Evolutionary conservation across 2,888 invertebrate genomes (phyloP).

Genomic region (Erpobdella octoculata): DNA sequence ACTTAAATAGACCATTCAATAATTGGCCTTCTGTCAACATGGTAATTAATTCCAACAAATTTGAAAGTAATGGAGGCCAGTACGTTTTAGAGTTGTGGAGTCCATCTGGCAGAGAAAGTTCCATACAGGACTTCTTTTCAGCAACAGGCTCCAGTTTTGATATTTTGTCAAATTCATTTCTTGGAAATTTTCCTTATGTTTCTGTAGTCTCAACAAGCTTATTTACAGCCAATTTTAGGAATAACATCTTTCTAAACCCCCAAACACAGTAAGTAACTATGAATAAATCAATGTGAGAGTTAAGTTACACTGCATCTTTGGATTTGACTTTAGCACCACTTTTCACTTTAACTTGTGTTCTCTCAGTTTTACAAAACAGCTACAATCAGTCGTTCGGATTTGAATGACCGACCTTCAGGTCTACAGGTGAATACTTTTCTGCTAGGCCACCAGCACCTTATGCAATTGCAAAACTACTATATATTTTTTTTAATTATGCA

Average conservation of each 20-base stretch:
- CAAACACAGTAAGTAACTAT: background rate
- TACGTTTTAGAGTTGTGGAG: background rate
- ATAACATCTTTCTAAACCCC: slow-evolving; percentile 28
- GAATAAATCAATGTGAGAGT: too few relatives aligned
- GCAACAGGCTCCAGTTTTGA: background rate
- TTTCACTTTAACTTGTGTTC: too few relatives aligned
- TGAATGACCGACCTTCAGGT: too few relatives aligned
- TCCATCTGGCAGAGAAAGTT: too few relatives aligned
- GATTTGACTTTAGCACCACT: too few relatives aligned
- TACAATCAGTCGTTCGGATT: too few relatives aligned
- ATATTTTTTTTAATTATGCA: too few relatives aligned
- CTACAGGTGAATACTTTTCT: too few relatives aligned
- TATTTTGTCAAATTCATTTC: slow-evolving; percentile 22
- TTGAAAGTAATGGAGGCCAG: slow-evolving; percentile 20
- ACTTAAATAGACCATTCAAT: background rate
- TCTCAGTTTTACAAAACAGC: too few relatives aligned
- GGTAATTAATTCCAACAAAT: slow-evolving; percentile 17
- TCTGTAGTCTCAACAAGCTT: slow-evolving; percentile 4
- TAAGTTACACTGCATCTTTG: too few relatives aligned
- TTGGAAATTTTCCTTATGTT: slow-evolving; percentile 13
- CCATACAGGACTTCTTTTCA: background rate
- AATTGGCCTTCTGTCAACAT: background rate
- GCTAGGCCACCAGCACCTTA: too few relatives aligned
- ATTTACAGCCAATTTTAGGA: slow-evolving; percentile 7
- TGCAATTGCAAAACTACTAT: too few relatives aligned